A percentile compares a stretch with the other conserved stretches of the same genome.
These are phyloP conservation scores for Tribolium madens DNA, from an alignment of 1,140 invertebrate genomes.

Conservation along the genomic window DNA sequence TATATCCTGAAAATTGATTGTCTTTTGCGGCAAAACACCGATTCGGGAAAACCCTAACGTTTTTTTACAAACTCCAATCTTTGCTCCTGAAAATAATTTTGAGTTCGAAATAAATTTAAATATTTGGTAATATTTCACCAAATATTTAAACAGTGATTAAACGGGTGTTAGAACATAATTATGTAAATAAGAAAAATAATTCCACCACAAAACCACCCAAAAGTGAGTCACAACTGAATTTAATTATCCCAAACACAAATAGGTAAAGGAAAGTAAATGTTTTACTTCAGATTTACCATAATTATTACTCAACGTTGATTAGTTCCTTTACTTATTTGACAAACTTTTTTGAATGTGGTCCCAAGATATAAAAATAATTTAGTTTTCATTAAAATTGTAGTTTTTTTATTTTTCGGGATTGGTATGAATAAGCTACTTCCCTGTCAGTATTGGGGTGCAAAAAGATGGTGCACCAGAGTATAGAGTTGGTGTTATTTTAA, in stretches of 20 bases:
- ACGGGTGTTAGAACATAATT: not conserved
- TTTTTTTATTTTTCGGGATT: no score
- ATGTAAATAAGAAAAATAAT: not conserved
- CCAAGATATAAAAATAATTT: no score
- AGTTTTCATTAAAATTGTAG: no score
- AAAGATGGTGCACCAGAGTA: not conserved
- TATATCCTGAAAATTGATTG: not conserved
- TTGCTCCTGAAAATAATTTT: constrained; percentile 13
- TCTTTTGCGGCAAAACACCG: not conserved
- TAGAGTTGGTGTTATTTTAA: constrained; percentile 42
- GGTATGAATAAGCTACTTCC: no score
- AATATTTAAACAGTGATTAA: not conserved
- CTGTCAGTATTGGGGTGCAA: not conserved
- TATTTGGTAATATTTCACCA: constrained; percentile 6
- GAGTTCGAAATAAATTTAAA: constrained; percentile 17
- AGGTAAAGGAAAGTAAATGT: not conserved
- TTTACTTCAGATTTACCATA: no score
- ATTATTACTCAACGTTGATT: no score
- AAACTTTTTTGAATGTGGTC: no score
- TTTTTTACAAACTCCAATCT: constrained; percentile 10
- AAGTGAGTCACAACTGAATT: not conserved
- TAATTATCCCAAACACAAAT: not conserved
- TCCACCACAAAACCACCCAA: not conserved
- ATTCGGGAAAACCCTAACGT: not conserved
- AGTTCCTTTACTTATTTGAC: no score